Conservation (phyloP, 2,797 vertebrate species). For the Enteromius fasciolatus region DNA sequence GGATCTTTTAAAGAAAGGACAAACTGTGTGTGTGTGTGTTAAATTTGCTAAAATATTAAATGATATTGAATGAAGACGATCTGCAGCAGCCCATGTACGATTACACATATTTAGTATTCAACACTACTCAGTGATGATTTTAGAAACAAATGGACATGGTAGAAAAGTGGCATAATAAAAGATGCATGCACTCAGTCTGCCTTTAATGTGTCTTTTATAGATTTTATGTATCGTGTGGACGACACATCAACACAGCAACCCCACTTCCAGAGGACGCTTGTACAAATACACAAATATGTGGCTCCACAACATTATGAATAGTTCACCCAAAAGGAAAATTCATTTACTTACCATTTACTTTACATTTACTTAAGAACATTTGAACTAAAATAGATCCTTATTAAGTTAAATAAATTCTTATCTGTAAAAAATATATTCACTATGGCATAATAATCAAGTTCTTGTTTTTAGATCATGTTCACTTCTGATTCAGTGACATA, state of each 20-base stretch:
- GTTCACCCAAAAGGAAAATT: background rate
- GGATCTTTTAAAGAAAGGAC: background rate
- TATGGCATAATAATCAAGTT: background rate
- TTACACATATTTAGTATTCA: background rate
- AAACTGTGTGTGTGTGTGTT: background rate
- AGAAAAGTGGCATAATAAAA: background rate
- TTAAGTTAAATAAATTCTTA: too few relatives aligned
- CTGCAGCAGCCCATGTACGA: background rate
- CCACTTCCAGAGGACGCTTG: constrained; percentile 7
- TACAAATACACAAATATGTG: constrained; percentile 5
- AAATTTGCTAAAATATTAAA: background rate
- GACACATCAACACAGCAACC: constrained; percentile 7
- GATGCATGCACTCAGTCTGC: background rate
- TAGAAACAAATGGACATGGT: background rate
- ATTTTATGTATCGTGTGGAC: constrained; percentile 5
- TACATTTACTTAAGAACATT: background rate
- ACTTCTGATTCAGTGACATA: background rate
- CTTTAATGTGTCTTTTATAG: background rate
- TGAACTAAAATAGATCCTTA: too few relatives aligned
- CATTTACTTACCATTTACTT: background rate
- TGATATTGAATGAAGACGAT: background rate
- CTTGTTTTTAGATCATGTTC: background rate
- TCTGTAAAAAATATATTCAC: background rate
- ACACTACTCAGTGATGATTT: background rate
- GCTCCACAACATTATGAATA: background rate